Evolutionary conservation across 2,888 invertebrate species (phyloP), one percentile per base, ranked within the genome.

Genomic region (Catocala nupta): DNA sequence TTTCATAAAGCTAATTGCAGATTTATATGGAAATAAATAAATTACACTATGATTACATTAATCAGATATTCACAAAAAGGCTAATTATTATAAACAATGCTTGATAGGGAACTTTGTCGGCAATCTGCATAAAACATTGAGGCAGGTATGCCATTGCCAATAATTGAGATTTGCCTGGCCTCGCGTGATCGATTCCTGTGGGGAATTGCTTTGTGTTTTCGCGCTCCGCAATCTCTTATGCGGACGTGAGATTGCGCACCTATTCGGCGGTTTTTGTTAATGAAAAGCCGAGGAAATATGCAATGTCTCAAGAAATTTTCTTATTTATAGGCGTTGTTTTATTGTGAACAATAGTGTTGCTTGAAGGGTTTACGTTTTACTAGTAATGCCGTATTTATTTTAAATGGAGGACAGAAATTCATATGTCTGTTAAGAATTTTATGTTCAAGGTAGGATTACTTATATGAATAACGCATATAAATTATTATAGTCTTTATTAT

Each of bases 121-220:
- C 25, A 45, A 36, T 60, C 53, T 48, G 43, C 43, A 54, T 54
- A 55, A 86, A 75, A 72, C 67, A 86, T 85, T 77, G 74, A 77
- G 68, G 61, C 61, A 65, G 70, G 78, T 82, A 80, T 78, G 80
- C 72, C 76, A 83, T 81, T 80, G 81, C 74, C 77, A 83, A 81
- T 89, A 85, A 88, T 87, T 88, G 81, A 83, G 80, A 78, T 85
- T 81, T 78, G 77, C 62, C 63, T 80, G 84, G 73, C 87, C 89
- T 92, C 78, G 90, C 90, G 89, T 90, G 90, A 87, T 90, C 80
- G 83, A 85, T 87, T 86, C 90, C 83, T 88, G 72, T 76, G 82
- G 81, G 82, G 83, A 85, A 85, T 83, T 77, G 79, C 86, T 87
- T 89, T 86, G 86, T 89, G 78, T 76, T 81, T 68, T 75, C 60